phyloP scores from a whole-genome alignment of 1,140 invertebrate genomes.

The Brachionus manjavacas region DNA sequence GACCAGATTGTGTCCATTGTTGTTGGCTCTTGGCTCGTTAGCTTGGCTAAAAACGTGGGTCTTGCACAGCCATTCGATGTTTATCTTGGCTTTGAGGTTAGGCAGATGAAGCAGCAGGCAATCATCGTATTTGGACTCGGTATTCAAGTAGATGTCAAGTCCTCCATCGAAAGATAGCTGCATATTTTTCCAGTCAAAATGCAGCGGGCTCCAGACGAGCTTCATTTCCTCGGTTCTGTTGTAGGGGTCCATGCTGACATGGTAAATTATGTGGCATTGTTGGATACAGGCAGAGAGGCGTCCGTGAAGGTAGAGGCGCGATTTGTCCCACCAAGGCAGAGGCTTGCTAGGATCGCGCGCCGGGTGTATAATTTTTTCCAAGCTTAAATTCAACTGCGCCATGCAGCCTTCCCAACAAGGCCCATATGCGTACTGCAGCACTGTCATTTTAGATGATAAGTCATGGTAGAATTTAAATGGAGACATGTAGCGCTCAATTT shows the following conservation, averaged over 20 bases:
- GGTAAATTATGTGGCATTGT: slow-evolving; percentile 78
- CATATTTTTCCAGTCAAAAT: slow-evolving; percentile 86
- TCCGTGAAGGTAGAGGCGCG: slow-evolving; percentile 83
- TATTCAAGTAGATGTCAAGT: slow-evolving; percentile 79
- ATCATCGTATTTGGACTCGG: slow-evolving; percentile 97
- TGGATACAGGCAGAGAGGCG: slow-evolving; percentile 77
- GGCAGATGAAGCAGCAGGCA: slow-evolving; percentile 84
- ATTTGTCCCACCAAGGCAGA: slow-evolving; percentile 95
- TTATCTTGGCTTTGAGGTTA: slow-evolving; percentile 53
- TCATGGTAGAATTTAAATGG: slow-evolving; percentile 95
- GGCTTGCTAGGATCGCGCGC: slow-evolving; percentile 87
- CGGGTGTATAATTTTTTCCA: slow-evolving; percentile 72
- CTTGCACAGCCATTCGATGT: slow-evolving; percentile 39
- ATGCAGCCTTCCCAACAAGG: slow-evolving; percentile 93
- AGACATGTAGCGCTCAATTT: slow-evolving; percentile 72
- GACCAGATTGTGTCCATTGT: slow-evolving; percentile 85
- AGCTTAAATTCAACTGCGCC: slow-evolving; percentile 83
- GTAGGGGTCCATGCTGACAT: slow-evolving; percentile 92
- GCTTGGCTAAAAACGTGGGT: neutral
- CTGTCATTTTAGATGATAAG: slow-evolving; percentile 70
- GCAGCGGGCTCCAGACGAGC: slow-evolving; percentile 79
- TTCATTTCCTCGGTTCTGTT: slow-evolving; percentile 99
- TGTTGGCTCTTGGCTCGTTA: neutral
- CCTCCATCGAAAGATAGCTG: slow-evolving; percentile 78
- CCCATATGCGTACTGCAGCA: neutral